Percentiles rank a stretch among this genome's conserved stretches.
phyloP scores from a whole-genome alignment of 2,113 vertebrate species.

The Pygoscelis antarcticus region DNA sequence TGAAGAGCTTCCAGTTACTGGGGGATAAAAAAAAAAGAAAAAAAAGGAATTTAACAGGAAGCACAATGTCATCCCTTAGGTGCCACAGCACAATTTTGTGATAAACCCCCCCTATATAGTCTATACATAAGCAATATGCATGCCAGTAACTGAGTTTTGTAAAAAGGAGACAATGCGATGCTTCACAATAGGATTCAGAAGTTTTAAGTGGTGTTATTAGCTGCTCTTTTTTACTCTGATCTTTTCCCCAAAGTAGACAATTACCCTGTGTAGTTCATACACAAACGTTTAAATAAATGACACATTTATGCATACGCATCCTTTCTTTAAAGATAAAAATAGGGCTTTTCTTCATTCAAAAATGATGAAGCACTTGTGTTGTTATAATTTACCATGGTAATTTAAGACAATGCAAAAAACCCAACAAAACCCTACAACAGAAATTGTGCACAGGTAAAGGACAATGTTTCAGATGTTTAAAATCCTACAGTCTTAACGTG shows the following conservation, averaged over 20 bases:
- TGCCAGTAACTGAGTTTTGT: not conserved
- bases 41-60: not conserved
- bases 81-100: not conserved
- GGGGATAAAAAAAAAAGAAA: not conserved
- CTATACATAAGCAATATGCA: not conserved
- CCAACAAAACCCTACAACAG: not conserved
- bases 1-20: not conserved
- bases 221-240: not conserved
- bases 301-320: not conserved
- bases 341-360: constrained; percentile 38
- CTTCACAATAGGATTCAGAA: constrained; percentile 25
- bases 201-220: not conserved
- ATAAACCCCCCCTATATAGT: not conserved
- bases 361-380: constrained; percentile 12
- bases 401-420: constrained; percentile 13
- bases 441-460: not conserved
- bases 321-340: constrained; percentile 44
- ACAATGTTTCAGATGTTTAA: not conserved
- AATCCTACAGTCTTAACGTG: not conserved
- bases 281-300: constrained; percentile 57
- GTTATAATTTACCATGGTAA: not conserved
- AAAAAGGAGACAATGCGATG: not conserved
- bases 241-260: constrained; percentile 13
- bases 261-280: not conserved
- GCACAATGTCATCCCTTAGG: not conserved